Conservation (phyloP, 2,113 vertebrate species). For the Pachypanchax playfairii region DNA sequence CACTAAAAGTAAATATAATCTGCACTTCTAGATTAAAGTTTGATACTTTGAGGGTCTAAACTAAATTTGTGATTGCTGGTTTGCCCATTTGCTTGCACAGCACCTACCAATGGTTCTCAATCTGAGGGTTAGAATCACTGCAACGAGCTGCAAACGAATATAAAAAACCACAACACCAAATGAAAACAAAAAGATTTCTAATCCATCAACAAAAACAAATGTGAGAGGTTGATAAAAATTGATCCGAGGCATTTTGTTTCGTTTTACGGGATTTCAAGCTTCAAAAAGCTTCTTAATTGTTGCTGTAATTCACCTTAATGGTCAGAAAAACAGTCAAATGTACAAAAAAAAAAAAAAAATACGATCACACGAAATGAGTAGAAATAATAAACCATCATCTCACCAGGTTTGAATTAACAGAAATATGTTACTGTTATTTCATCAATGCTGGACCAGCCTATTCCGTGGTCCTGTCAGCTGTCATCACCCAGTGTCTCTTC, state of each 20-base stretch:
- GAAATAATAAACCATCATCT: background rate
- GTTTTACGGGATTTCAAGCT: background rate
- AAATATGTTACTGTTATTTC: background rate
- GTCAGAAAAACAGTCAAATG: constrained; percentile 1
- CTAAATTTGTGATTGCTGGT: background rate
- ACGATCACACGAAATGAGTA: background rate
- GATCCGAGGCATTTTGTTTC: background rate
- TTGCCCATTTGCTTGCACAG: background rate
- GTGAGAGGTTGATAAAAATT: background rate
- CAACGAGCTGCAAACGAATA: background rate
- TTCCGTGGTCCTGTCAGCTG: constrained; percentile 68
- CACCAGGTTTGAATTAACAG: background rate
- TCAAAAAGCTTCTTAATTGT: background rate
- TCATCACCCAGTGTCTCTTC: constrained; percentile 67
- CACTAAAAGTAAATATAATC: background rate
- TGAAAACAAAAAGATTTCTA: background rate
- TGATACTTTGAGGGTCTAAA: background rate
- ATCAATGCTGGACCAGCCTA: constrained; percentile 11
- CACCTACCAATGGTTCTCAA: background rate
- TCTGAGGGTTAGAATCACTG: background rate
- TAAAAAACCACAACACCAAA: background rate
- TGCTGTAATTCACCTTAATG: background rate
- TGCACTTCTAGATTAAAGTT: background rate
- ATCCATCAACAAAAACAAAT: background rate
- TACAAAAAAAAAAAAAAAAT: constrained; percentile 2